phyloP scores from a whole-genome alignment of 1,140 invertebrate species.

The Aphis craccivora region DNA sequence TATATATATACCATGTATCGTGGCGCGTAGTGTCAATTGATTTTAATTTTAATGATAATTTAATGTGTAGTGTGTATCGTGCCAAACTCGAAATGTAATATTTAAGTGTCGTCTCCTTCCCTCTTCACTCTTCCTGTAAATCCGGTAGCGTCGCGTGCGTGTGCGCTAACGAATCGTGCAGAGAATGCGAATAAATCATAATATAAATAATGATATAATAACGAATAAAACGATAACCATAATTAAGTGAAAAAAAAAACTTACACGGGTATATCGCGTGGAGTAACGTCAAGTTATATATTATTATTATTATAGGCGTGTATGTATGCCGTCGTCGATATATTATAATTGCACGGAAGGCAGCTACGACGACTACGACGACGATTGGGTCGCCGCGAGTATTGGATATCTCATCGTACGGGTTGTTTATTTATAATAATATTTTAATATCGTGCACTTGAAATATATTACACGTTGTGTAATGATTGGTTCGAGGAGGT shows the following conservation, averaged over 20 bases:
- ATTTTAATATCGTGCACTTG: background rate
- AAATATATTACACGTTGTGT: background rate
- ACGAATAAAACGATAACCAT: background rate
- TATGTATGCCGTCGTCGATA: background rate
- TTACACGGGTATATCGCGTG: background rate
- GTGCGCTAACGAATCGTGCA: background rate
- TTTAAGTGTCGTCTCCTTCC: background rate
- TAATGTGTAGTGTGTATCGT: background rate
- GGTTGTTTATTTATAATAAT: background rate
- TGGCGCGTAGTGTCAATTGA: background rate
- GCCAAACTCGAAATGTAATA: background rate
- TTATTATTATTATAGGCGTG: too few relatives aligned
- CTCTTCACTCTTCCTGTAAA: background rate
- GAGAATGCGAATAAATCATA: background rate
- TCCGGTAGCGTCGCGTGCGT: background rate
- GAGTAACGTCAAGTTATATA: background rate
- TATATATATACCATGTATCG: background rate
- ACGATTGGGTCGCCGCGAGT: background rate
- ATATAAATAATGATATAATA: conserved; percentile 1
- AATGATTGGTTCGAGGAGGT: background rate
- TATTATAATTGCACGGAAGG: background rate
- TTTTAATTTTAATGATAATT: background rate
- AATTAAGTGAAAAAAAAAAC: conserved; percentile 5
- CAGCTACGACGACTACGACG: background rate
- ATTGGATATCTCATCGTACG: background rate